Percentiles rank a stretch among this genome's conserved stretches.
These are phyloP conservation scores for Trichonephila clavipes DNA, from an alignment of 1,140 invertebrate genomes.

Conservation along the genomic window DNA sequence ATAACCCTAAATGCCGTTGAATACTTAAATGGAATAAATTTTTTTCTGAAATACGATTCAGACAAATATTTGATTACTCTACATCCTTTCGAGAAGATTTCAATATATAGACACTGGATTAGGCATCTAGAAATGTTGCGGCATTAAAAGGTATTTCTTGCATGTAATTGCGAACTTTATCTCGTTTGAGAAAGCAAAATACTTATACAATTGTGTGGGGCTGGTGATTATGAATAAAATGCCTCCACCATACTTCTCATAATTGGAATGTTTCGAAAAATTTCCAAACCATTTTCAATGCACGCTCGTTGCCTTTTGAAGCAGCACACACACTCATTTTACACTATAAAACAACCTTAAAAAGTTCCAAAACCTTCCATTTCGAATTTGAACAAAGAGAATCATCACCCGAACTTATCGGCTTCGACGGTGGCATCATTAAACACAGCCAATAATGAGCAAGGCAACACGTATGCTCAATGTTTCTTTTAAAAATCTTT, in stretches of 20 bases:
- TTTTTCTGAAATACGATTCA: too few species aligned
- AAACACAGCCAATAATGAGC: constrained; percentile 5
- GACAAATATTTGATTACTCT: too few species aligned
- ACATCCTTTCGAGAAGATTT: too few species aligned
- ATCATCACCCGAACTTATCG: background rate
- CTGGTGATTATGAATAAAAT: background rate
- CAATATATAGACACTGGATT: too few species aligned
- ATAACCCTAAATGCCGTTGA: too few species aligned
- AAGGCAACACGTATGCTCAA: background rate
- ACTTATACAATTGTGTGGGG: too few species aligned
- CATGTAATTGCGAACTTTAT: too few species aligned
- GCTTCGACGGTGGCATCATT: background rate
- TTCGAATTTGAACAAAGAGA: constrained; percentile 26
- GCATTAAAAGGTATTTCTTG: too few species aligned
- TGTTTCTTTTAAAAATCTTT: background rate
- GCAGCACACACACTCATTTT: background rate
- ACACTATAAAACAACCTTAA: background rate
- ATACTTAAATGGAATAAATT: too few species aligned
- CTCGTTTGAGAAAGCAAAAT: too few species aligned
- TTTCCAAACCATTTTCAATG: background rate
- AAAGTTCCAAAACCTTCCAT: background rate
- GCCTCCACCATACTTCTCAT: background rate
- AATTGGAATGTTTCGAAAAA: background rate
- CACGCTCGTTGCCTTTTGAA: background rate
- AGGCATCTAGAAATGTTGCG: too few species aligned